phyloP scores from a whole-genome alignment of 2,797 vertebrate genomes.

The Halcyon chelicuti region DNA sequence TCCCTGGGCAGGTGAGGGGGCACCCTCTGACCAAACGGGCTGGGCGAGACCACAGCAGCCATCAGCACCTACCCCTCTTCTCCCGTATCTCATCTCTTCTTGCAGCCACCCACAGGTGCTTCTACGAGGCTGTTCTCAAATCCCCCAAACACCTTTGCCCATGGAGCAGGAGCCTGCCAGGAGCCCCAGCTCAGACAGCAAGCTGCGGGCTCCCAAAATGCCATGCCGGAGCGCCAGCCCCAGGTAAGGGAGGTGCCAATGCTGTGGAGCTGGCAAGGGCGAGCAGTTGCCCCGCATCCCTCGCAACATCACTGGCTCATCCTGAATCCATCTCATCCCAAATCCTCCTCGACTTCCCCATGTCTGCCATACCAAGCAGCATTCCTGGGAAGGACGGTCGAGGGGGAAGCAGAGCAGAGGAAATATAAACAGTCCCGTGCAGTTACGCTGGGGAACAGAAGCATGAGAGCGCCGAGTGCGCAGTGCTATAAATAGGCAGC shows the following conservation, averaged over 20 bases:
- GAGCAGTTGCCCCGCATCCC: neutral
- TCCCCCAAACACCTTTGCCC: neutral
- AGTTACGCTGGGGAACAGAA: conserved; percentile 76
- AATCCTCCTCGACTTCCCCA: conserved; percentile 21
- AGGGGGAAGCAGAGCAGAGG: conserved; percentile 65
- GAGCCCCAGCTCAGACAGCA: neutral
- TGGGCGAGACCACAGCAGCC: neutral
- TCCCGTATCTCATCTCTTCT: neutral
- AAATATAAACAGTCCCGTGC: conserved; percentile 75
- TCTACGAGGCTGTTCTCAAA: neutral
- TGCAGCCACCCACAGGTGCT: neutral
- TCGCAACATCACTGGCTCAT: conserved; percentile 34
- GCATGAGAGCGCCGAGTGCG: conserved; percentile 73
- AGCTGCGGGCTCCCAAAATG: neutral
- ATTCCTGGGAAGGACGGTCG: conserved; percentile 17
- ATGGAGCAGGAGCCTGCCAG: neutral
- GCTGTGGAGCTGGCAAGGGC: fast-evolving
- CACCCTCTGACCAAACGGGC: fast-evolving
- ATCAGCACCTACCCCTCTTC: neutral
- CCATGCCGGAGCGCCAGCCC: fast-evolving
- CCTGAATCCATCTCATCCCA: conserved; percentile 44
- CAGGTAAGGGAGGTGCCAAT: fast-evolving
- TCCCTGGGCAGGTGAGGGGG: neutral
- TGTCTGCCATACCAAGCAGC: conserved; percentile 20
- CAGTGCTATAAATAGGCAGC: conserved; percentile 86